Evolutionary conservation across 2,113 vertebrate species (phyloP).

Genomic region (Lepus europaeus): DNA sequence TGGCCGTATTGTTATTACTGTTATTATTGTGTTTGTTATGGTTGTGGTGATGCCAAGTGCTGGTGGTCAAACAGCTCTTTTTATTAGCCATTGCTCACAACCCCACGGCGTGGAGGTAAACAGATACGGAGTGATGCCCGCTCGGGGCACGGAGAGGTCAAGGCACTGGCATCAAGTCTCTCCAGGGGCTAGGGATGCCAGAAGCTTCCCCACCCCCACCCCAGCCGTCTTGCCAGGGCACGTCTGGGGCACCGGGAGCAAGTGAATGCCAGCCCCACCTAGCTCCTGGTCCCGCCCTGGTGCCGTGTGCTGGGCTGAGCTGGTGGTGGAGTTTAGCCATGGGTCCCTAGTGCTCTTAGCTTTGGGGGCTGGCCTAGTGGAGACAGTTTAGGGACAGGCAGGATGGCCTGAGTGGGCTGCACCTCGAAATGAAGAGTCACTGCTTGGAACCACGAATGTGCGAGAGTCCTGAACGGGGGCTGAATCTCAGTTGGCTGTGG

Average conservation of each 20-base stretch:
- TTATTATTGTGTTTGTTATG: slow-evolving; percentile 49
- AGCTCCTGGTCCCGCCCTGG: not conserved
- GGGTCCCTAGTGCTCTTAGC: not conserved
- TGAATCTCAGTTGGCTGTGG: not conserved
- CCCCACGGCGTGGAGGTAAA: slow-evolving; percentile 61
- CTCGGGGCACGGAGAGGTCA: slow-evolving; percentile 64
- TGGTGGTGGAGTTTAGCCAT: not conserved
- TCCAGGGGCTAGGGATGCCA: not conserved
- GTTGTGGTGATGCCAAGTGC: slow-evolving; percentile 71
- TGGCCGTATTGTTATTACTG: slow-evolving; percentile 42
- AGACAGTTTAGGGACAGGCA: not conserved
- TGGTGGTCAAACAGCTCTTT: slow-evolving; percentile 55
- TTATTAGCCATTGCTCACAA: slow-evolving; percentile 76
- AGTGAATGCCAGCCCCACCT: not conserved
- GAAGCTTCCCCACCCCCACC: not conserved
- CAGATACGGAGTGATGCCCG: not conserved
- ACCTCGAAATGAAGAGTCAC: not conserved
- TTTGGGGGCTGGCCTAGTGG: not conserved
- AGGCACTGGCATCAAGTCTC: not conserved
- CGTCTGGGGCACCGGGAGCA: not conserved
- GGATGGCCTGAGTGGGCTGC: not conserved
- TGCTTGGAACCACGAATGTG: not conserved
- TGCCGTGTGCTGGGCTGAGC: not conserved
- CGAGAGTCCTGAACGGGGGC: not conserved
- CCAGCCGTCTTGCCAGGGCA: not conserved